Percentiles rank a stretch among this genome's conserved stretches.
Conservation (phyloP, 2,113 vertebrate species). For the Lampris incognitus region DNA sequence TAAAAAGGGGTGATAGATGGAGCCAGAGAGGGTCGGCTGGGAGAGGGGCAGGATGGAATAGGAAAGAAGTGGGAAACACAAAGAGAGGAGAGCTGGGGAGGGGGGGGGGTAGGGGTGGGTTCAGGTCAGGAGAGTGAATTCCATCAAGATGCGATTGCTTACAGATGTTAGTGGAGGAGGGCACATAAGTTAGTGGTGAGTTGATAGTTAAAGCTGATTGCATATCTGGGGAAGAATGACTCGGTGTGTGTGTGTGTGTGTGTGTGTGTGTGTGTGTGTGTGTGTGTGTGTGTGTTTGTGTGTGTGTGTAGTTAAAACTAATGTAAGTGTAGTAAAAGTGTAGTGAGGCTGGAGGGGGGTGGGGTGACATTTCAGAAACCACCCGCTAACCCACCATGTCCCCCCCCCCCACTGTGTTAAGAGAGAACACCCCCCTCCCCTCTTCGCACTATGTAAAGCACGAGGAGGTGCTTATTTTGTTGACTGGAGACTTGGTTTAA, state of each 20-base stretch:
- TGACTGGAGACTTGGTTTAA: slow-evolving; percentile 72
- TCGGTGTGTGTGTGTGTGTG: background rate
- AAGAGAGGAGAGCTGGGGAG: background rate
- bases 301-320: slow-evolving; percentile 48
- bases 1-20: background rate
- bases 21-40: background rate
- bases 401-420: background rate
- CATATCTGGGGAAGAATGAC: slow-evolving; percentile 22
- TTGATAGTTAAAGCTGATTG: slow-evolving; percentile 45
- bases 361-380: slow-evolving; percentile 60
- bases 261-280: slow-evolving; percentile 10
- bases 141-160: slow-evolving; percentile 65
- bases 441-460: slow-evolving; percentile 55
- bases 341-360: slow-evolving; percentile 20
- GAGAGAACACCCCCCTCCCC: slow-evolving; percentile 10
- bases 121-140: slow-evolving; percentile 61
- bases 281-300: background rate
- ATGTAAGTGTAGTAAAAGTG: slow-evolving; percentile 56
- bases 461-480: slow-evolving; percentile 67
- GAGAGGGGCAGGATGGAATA: background rate
- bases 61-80: too few species aligned
- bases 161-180: slow-evolving; percentile 69
- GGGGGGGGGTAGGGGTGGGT: slow-evolving; percentile 29
- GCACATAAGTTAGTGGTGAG: slow-evolving; percentile 32
- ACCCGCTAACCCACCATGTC: slow-evolving; percentile 44